A percentile compares a stretch with the other conserved stretches of the same genome.
phyloP scores from a whole-genome alignment of 2,888 invertebrate genomes.

The Sinohyriopsis cumingii region DNA sequence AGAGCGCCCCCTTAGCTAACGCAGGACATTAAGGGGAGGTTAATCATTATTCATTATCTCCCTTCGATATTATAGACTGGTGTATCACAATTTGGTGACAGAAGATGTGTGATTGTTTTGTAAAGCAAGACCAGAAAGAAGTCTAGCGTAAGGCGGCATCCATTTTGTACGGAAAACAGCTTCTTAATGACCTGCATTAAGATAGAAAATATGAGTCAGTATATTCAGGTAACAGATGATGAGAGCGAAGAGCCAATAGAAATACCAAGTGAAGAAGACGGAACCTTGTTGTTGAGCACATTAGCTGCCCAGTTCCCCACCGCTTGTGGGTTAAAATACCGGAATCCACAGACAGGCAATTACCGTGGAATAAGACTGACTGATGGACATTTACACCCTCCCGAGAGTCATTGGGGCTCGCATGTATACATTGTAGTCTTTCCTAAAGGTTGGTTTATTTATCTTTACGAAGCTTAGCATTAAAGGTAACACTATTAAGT shows the following conservation, averaged over 20 bases:
- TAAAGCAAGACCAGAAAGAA: too few species aligned
- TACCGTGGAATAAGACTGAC: slow-evolving; percentile 79
- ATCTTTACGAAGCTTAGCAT: neutral
- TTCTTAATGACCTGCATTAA: too few species aligned
- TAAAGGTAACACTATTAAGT: neutral
- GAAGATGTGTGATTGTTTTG: too few species aligned
- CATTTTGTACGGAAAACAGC: too few species aligned
- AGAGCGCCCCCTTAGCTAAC: too few species aligned
- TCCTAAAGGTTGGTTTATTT: slow-evolving; percentile 71
- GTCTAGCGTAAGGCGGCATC: too few species aligned
- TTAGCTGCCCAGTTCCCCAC: slow-evolving; percentile 97
- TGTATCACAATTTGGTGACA: too few species aligned
- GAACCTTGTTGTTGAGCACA: slow-evolving; percentile 91
- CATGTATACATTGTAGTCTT: slow-evolving; percentile 80
- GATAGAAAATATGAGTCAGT: slow-evolving; percentile 69
- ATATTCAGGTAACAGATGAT: slow-evolving; percentile 95
- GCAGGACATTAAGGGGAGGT: too few species aligned
- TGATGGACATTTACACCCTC: slow-evolving; percentile 93
- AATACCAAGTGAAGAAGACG: slow-evolving; percentile 94
- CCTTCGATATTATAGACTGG: too few species aligned
- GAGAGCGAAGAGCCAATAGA: slow-evolving; percentile 95
- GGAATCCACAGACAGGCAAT: slow-evolving; percentile 83
- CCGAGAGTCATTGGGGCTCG: slow-evolving; percentile 89
- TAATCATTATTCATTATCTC: too few species aligned
- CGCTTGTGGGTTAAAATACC: slow-evolving; percentile 96